phyloP scores from a whole-genome alignment of 2,113 vertebrate species.

The Rhipidura dahli region DNA sequence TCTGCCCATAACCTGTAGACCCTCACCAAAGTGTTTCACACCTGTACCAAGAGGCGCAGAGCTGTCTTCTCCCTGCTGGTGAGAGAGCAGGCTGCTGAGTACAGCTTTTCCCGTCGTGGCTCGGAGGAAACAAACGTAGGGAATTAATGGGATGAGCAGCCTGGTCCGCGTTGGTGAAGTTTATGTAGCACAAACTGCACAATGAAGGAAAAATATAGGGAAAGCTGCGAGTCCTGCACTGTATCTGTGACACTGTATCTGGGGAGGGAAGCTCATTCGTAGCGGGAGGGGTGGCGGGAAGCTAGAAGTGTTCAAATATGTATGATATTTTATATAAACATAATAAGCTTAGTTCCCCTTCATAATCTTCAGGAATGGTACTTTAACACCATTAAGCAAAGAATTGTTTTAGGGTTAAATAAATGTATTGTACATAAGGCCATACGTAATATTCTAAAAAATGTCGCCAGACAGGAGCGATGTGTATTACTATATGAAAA shows the following conservation, averaged over 20 bases:
- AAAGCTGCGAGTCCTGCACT: conserved; percentile 59
- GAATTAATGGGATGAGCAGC: conserved; percentile 22
- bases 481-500: conserved; percentile 79
- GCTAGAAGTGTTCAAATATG: conserved; percentile 64
- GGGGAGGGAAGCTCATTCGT: conserved; percentile 12
- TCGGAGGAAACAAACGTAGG: background rate
- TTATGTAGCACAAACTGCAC: conserved; percentile 60
- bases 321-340: conserved; percentile 72
- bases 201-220: conserved; percentile 66
- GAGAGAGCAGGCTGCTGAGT: background rate
- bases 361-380: conserved; percentile 72
- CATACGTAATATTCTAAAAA: conserved; percentile 80
- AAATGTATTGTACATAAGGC: conserved; percentile 84
- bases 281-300: conserved; percentile 26
- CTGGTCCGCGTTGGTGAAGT: background rate
- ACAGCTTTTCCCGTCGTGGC: background rate
- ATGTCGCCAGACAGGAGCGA: conserved; percentile 68
- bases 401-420: conserved; percentile 72
- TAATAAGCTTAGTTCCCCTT: conserved; percentile 75
- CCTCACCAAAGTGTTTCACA: conserved; percentile 1
- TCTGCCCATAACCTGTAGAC: background rate
- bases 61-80: background rate
- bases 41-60: background rate
- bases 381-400: conserved; percentile 70
- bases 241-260: conserved; percentile 57